A percentile compares a stretch with the other conserved stretches of the same genome.
Conservation (phyloP, 1,140 invertebrate genomes). For the Teleopsis dalmanni region DNA sequence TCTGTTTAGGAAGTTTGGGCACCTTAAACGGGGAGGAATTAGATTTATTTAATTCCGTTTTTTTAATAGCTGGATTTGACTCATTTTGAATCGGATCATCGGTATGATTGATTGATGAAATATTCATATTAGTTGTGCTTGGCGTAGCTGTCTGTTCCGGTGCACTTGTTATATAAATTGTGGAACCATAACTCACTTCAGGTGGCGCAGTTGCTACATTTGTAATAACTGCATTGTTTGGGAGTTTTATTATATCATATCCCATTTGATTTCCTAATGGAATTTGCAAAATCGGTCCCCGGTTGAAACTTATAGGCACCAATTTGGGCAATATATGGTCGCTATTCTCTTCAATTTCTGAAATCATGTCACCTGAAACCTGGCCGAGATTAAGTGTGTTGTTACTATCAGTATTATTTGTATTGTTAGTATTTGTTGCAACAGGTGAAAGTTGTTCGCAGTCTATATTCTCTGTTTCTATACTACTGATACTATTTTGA, state of each 20-base stretch:
- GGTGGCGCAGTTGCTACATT: background rate
- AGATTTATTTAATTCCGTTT: background rate
- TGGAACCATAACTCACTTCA: constrained; percentile 5
- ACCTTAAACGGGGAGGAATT: background rate
- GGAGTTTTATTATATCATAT: too few species aligned
- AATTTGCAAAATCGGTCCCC: too few species aligned
- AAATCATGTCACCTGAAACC: too few species aligned
- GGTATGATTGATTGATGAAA: background rate
- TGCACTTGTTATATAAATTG: constrained; percentile 4
- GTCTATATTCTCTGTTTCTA: background rate
- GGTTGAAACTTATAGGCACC: too few species aligned
- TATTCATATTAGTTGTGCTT: background rate
- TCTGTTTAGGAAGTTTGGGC: background rate
- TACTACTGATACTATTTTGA: too few species aligned
- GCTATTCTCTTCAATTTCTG: too few species aligned
- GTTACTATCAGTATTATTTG: too few species aligned
- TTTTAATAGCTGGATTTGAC: background rate
- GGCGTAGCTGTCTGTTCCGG: background rate
- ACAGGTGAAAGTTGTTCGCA: background rate
- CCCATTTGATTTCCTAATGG: too few species aligned
- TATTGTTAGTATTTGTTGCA: background rate
- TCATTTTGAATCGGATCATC: background rate
- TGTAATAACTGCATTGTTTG: constrained; percentile 8
- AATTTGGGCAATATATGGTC: too few species aligned
- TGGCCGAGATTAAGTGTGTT: too few species aligned